These are phyloP conservation scores for Oryctolagus cuniculus DNA, from an alignment of 2,113 vertebrate species.

Conservation along the genomic window DNA sequence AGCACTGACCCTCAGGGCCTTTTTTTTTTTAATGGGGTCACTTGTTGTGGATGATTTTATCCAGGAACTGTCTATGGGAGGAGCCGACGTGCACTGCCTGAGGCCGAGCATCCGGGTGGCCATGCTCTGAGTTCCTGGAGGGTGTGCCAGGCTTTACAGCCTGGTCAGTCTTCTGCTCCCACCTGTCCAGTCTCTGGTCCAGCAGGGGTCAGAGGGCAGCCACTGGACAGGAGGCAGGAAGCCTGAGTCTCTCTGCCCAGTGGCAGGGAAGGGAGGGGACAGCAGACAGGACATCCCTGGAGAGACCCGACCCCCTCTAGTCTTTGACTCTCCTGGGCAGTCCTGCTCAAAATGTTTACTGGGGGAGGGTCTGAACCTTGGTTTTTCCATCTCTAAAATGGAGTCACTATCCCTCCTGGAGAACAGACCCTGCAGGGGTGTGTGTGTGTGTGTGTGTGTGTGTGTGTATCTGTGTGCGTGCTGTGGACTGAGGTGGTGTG, in stretches of 20 bases:
- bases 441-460: no score
- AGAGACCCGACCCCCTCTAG: neutral
- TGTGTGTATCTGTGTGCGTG: no score
- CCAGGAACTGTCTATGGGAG: neutral
- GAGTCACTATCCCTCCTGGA: neutral
- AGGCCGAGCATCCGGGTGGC: neutral
- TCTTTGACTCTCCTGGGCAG: neutral
- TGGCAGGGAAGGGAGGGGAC: no score
- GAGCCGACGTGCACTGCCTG: neutral
- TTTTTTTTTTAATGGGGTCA: neutral
- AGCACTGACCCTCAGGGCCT: neutral
- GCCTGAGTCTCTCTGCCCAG: neutral
- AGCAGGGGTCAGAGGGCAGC: neutral
- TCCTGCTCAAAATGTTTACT: neutral
- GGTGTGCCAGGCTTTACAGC: neutral
- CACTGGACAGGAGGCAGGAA: neutral
- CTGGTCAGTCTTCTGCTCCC: neutral
- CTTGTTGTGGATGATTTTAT: neutral
- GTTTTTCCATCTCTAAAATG: conserved; percentile 23
- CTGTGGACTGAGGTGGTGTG: neutral
- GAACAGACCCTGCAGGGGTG: no score
- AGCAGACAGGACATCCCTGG: neutral
- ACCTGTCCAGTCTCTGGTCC: neutral
- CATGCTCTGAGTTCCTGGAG: neutral
- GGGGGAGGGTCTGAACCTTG: neutral